Percentiles rank a stretch among this genome's conserved stretches.
Conservation (phyloP, 2,888 invertebrate genomes). For the Leptura quadrifasciata region DNA sequence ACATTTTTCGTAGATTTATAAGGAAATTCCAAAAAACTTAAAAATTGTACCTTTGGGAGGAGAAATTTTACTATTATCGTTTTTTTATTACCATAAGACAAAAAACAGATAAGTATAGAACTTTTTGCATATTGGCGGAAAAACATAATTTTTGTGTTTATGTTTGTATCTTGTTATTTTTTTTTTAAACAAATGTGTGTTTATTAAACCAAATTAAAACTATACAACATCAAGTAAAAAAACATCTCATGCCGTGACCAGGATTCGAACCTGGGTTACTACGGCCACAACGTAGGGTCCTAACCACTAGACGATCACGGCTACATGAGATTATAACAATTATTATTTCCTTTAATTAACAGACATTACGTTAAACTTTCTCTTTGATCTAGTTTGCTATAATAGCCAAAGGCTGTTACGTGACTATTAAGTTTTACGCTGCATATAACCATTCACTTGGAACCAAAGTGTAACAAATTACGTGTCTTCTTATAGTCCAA, state of each 20-base stretch:
- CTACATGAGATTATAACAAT: slow-evolving; percentile 54
- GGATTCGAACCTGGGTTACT: slow-evolving; percentile 80
- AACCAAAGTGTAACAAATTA: neutral
- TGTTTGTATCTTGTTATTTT: no score
- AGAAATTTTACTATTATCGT: no score
- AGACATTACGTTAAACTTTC: neutral
- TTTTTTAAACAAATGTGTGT: no score
- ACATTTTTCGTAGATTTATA: no score
- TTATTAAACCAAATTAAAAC: no score
- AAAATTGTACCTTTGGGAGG: no score
- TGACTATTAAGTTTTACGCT: neutral
- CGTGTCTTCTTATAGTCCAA: no score
- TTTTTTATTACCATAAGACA: no score
- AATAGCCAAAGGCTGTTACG: neutral
- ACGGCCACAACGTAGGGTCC: slow-evolving; percentile 79
- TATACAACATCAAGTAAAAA: neutral
- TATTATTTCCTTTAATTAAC: neutral
- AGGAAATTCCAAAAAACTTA: no score
- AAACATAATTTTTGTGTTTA: no score
- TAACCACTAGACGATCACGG: slow-evolving; percentile 72
- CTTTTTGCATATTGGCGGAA: no score
- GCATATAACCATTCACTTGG: neutral
- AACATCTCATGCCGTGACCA: slow-evolving; percentile 73
- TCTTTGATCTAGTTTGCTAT: slow-evolving; percentile 4
- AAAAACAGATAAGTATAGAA: no score